Base-by-base conservation (phyloP, 2,113 vertebrate genomes). In the Oncorhynchus tshawytscha region DNA sequence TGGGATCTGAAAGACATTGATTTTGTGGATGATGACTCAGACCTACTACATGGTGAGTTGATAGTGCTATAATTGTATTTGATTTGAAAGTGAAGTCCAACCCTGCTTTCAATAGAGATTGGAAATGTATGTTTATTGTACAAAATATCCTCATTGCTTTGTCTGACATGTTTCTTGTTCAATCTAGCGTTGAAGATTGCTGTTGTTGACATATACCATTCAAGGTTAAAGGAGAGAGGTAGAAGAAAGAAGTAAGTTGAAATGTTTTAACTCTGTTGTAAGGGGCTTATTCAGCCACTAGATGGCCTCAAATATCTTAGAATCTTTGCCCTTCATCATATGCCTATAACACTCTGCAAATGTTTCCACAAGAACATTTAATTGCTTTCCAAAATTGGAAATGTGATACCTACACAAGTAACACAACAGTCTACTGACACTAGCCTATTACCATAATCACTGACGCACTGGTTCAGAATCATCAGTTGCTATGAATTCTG, bases 1-100 rank as follows among this genome's bases (percentile, higher is more conserved):
- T 99, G 98, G 98, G 98, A 99, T 91, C 91, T 99, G 91, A 98
- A 98, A 91, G 98, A 99, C 85, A 99, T 99, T 34, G 97, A 99
- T 90, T 99, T 99, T 95, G 97, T 99, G 78, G 98, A 99, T 84
- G 98, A 99, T 83, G 98, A 99, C 90, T 99, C 98, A 7, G 98
- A 99, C 79, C 94, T 99, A 89, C 92, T 99, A 80, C 97, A 95
- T 48, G 93, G 98, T 99, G 92, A 91, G 95, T 93, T 54, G 1
- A 39, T 45, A 57, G 54, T 22, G 16, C 22, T n/a, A 18, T 12
- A 1, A 12, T 9, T 64, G 22, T 12, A 5, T 66, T 27, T 45
- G 39, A 45, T 12, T 27, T 13, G 4, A 25, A 12, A 29, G 64
- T 29, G 3, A 29, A 66, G 5, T 62, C 59, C 18, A 62, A 62